phyloP scores from a whole-genome alignment of 2,888 invertebrate genomes.

The Leptopilina myrica region DNA sequence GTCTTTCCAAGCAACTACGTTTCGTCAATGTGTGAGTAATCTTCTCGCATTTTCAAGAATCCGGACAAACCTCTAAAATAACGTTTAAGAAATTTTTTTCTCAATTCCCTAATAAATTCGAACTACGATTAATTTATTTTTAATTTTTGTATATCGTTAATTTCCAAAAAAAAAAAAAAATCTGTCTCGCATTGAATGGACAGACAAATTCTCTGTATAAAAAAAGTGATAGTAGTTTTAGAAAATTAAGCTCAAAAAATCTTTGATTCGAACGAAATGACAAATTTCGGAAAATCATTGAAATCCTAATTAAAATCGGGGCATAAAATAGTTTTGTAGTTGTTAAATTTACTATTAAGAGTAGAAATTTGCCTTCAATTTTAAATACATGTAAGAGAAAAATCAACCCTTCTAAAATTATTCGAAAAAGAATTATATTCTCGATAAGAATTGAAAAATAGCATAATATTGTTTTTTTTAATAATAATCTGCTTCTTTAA shows the following conservation, averaged over 20 bases:
- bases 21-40: slow-evolving; percentile 83
- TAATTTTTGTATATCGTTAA: slow-evolving; percentile 1
- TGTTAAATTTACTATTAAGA: no score
- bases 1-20: slow-evolving; percentile 98
- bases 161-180: not conserved
- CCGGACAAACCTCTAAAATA: slow-evolving; percentile 1
- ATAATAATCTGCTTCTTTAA: no score
- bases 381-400: no score
- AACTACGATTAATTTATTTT: not conserved
- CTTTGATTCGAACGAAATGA: not conserved
- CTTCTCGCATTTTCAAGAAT: slow-evolving; percentile 45
- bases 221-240: slow-evolving; percentile 1
- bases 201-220: slow-evolving; percentile 54
- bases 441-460: no score
- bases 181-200: slow-evolving; percentile 59
- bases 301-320: no score
- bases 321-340: no score
- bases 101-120: slow-evolving; percentile 14
- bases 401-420: no score
- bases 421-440: no score
- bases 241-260: slow-evolving; percentile 1
- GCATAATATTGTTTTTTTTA: no score
- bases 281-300: no score
- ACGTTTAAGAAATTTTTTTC: not conserved
- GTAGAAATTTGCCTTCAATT: no score